A percentile compares a stretch with the other conserved stretches of the same genome.
These are phyloP conservation scores for Prionchulus punctatus DNA, from an alignment of 2,888 invertebrate species.

Conservation along the genomic window DNA sequence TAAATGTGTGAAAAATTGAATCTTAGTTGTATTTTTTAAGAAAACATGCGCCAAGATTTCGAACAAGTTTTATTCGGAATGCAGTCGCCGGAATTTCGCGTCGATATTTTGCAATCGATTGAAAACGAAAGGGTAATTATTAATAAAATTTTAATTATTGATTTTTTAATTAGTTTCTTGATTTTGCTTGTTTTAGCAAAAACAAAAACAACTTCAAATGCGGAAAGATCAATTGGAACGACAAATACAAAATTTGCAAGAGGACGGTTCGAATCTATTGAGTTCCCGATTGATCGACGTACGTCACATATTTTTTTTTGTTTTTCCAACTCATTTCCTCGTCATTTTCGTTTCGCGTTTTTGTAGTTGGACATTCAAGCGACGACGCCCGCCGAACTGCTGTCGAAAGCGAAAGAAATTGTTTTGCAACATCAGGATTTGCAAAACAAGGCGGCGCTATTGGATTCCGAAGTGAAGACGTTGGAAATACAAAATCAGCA, in stretches of 20 bases:
- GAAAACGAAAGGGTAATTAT: constrained; percentile 53
- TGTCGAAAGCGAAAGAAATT: constrained; percentile 46
- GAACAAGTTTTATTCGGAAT: constrained; percentile 49
- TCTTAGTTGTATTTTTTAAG: background rate
- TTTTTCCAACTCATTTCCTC: background rate
- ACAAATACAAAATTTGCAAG: constrained; percentile 74
- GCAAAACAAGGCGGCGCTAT: constrained; percentile 66
- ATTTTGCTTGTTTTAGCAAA: background rate
- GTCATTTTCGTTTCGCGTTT: background rate
- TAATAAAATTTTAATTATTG: background rate
- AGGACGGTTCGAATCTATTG: constrained; percentile 71
- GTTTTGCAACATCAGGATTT: constrained; percentile 78
- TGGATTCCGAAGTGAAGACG: constrained; percentile 62
- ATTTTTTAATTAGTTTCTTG: background rate
- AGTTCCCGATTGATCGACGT: constrained; percentile 70
- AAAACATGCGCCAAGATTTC: constrained; percentile 3
- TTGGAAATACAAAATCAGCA: constrained; percentile 43
- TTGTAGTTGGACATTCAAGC: constrained; percentile 51
- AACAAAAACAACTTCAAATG: constrained; percentile 40
- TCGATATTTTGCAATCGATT: constrained; percentile 55
- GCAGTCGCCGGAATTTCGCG: constrained; percentile 58
- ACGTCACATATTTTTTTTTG: background rate
- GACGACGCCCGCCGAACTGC: constrained; percentile 33
- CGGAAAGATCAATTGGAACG: constrained; percentile 68
- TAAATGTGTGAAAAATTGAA: too few species aligned